Percentiles rank a stretch among this genome's conserved stretches.
These are phyloP conservation scores for human (Homo sapiens) DNA, from an alignment of 2,113 vertebrate species.

Conservation along the genomic window DNA sequence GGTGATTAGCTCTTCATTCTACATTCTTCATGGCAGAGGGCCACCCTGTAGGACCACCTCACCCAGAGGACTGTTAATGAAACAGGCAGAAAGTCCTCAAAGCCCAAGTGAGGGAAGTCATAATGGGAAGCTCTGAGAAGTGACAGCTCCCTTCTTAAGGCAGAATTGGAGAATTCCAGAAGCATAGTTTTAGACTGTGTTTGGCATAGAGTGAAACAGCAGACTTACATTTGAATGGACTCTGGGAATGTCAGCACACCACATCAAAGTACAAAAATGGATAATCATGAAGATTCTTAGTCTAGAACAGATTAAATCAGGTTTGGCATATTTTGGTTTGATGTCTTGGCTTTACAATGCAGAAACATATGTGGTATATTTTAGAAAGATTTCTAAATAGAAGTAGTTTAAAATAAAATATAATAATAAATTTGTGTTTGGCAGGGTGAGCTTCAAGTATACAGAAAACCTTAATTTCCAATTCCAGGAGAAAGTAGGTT, in stretches of 20 bases:
- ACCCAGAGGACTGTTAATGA: neutral
- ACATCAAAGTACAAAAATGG: neutral
- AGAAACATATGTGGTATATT: neutral
- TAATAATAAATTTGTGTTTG: neutral
- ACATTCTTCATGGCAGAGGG: too few species aligned
- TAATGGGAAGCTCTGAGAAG: neutral
- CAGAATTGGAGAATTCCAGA: neutral
- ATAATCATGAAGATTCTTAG: neutral
- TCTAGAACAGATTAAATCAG: neutral
- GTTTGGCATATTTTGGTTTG: neutral
- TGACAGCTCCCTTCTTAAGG: neutral
- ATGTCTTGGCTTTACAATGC: neutral
- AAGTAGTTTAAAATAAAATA: conserved; percentile 13
- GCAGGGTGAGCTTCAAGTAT: neutral
- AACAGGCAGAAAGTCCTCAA: neutral
- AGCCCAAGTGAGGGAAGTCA: neutral
- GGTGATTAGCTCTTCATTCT: neutral
- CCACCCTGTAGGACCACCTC: neutral
- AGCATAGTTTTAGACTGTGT: neutral
- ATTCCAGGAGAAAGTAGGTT: neutral
- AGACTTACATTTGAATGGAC: neutral
- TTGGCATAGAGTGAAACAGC: neutral
- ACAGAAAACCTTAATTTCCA: neutral
- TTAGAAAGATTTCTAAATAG: conserved; percentile 25
- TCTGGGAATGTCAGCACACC: neutral